Evolutionary conservation across 2,113 vertebrate species (phyloP), one percentile per base, ranked within the genome.

Genomic region (Oncorhynchus nerka): DNA sequence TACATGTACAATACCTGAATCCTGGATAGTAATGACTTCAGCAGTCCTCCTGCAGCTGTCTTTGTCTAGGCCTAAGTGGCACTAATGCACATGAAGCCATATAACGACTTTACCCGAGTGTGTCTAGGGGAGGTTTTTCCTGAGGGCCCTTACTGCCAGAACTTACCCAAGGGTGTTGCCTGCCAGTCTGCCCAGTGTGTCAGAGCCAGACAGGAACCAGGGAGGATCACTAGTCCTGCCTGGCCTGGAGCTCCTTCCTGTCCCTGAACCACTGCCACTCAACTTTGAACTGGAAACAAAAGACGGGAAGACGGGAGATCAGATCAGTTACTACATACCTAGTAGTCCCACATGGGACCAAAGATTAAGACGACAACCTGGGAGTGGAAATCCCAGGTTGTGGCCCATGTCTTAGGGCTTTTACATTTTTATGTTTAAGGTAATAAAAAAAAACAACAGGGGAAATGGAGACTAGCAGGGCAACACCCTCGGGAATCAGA

Each of bases 111-210:
- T 55, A 79, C 71, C 75, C 59, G 68, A 74, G 73, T 55, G 51
- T 0, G 65, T 45, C 75, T 80, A 76, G 49, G 26, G 51, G 51
- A 19, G 16, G 51, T 15, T 55, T 83, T 85, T 86, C 87, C 34
- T 83, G 86, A 24, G 65, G 68, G 83, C 83, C 86, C 91, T 64
- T 87, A 93, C 91, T 93, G 91, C 88, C 93, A 95, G 91, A 94
- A 97, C 97, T 97, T 97, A 99, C 98, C 98, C 98, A 95, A 99
- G 95, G 94, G 98, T 98, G 94, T 98, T 99, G 95, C 97, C 97
- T 96, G 98, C 97, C 95, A 99, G 96, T 95, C 98, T 97, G 95
- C 98, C 98, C 94, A 99, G 95, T 94, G 98, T 99, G 95, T 99
- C 98, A 92, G 98, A 99, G 93, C 97, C 97, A 95, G 98, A 99